Evolutionary conservation across 2,113 vertebrate species (phyloP).

Genomic region (Acanthisitta chloris): DNA sequence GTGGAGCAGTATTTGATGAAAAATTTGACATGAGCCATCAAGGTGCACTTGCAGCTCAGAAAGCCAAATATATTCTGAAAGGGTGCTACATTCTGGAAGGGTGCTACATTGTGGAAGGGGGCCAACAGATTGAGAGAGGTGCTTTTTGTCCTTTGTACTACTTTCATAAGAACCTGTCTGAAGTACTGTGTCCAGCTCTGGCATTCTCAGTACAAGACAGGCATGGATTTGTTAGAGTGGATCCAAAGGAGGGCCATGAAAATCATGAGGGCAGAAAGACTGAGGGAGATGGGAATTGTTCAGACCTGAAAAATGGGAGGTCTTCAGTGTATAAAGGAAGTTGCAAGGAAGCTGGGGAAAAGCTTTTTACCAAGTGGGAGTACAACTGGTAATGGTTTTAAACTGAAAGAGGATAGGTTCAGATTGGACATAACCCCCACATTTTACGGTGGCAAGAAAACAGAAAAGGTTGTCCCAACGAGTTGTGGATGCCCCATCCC

Average conservation of each 20-base stretch:
- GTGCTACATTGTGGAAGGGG: no score
- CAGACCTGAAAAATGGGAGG: not conserved
- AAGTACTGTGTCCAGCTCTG: not conserved
- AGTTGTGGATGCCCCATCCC: not conserved
- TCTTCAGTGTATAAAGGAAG: not conserved
- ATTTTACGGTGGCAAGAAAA: not conserved
- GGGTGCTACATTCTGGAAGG: no score
- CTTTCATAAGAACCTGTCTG: not conserved
- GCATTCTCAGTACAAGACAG: not conserved
- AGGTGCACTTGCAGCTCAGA: not conserved
- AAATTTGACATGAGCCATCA: not conserved
- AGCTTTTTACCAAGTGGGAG: not conserved
- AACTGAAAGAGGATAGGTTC: not conserved
- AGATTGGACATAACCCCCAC: not conserved
- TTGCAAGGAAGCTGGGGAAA: not conserved
- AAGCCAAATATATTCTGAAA: not conserved
- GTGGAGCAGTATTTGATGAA: not conserved
- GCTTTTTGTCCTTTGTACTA: not conserved
- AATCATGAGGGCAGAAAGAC: not conserved
- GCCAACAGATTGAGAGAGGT: not conserved
- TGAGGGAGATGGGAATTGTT: not conserved
- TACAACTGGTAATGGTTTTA: not conserved
- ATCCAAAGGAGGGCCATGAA: not conserved
- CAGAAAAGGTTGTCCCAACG: not conserved
- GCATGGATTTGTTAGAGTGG: accelerated